These are phyloP conservation scores for Tribolium freemani DNA, from an alignment of 2,888 invertebrate species.

Conservation along the genomic window DNA sequence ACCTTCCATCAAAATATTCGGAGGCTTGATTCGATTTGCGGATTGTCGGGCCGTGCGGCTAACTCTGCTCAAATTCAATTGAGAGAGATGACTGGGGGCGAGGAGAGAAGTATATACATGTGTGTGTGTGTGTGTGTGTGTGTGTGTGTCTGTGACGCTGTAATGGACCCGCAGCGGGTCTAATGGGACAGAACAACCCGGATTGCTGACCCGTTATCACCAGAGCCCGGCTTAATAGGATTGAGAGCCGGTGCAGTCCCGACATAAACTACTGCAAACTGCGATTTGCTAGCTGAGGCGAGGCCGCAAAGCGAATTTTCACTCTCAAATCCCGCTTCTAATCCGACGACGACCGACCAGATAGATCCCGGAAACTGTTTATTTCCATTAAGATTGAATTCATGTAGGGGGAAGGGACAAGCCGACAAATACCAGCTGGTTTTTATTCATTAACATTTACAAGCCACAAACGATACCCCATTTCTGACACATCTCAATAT, in stretches of 20 bases:
- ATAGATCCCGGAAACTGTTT: constrained; percentile 42
- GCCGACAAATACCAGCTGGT: constrained; percentile 39
- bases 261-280: constrained; percentile 61
- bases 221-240: constrained; percentile 61
- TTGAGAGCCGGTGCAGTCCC: constrained; percentile 58
- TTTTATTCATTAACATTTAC: constrained; percentile 40
- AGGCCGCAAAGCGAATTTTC: constrained; percentile 62
- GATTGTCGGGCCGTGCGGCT: constrained; percentile 39
- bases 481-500: constrained; percentile 38
- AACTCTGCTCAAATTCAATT: constrained; percentile 45
- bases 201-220: constrained; percentile 65
- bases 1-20: constrained; percentile 44
- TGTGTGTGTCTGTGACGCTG: constrained; percentile 45
- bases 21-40: constrained; percentile 44
- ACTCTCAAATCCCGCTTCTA: constrained; percentile 58
- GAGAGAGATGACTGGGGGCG: constrained; percentile 28
- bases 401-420: constrained; percentile 29
- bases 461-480: constrained; percentile 35
- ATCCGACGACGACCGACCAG: constrained; percentile 48
- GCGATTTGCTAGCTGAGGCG: constrained; percentile 57
- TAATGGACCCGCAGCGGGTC: constrained; percentile 60
- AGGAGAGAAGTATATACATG: constrained; percentile 21
- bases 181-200: constrained; percentile 63
- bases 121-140: constrained; percentile 34
- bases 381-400: constrained; percentile 53